A percentile compares a stretch with the other conserved stretches of the same genome.
phyloP scores from a whole-genome alignment of 2,888 invertebrate genomes.

The Lamellibrachia satsuma region DNA sequence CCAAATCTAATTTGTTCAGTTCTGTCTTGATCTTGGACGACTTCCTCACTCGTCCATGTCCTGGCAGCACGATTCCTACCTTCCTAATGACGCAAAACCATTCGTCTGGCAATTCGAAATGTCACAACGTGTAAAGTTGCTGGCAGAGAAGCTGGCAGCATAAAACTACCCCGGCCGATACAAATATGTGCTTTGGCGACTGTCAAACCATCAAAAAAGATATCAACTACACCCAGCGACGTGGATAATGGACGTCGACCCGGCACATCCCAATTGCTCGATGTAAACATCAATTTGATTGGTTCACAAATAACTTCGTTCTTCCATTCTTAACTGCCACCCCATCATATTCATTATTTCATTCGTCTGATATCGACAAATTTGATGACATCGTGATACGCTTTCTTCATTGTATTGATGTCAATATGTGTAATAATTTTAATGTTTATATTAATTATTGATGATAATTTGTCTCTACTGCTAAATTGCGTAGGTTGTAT shows the following conservation, averaged over 20 bases:
- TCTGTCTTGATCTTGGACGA: neutral
- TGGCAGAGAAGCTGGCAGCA: neutral
- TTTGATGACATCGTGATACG: neutral
- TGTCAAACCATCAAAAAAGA: constrained; percentile 1
- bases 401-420: neutral
- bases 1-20: neutral
- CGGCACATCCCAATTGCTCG: constrained; percentile 1
- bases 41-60: neutral
- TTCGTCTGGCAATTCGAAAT: neutral
- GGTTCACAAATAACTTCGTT: constrained; percentile 10
- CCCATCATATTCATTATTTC: neutral
- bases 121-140: neutral
- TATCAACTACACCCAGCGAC: neutral
- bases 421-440: neutral
- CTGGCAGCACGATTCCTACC: neutral
- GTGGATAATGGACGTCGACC: constrained; percentile 17
- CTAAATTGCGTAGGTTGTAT: neutral
- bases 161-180: neutral
- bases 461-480: neutral
- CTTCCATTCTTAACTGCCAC: neutral
- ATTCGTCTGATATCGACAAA: neutral
- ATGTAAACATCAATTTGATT: constrained; percentile 17
- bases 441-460: neutral
- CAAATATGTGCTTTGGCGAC: neutral
- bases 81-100: constrained; percentile 17